Percentiles rank a stretch among this genome's conserved stretches.
phyloP scores from a whole-genome alignment of 2,113 vertebrate species.

The Microcebus ravelobensis region DNA sequence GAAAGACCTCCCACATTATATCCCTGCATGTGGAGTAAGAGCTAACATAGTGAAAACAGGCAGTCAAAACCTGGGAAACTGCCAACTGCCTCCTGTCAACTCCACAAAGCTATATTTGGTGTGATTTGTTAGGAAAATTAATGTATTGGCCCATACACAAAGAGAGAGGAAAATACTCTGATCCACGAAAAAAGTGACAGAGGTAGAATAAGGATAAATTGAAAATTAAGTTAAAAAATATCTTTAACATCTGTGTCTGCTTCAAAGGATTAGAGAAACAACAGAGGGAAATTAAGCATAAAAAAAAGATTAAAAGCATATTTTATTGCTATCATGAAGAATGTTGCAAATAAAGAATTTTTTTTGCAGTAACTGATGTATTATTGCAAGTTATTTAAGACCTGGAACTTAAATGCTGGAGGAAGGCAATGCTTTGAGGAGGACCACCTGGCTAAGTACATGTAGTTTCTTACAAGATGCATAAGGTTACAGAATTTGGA shows the following conservation, averaged over 20 bases:
- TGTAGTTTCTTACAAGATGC: not conserved
- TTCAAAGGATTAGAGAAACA: conserved; percentile 1
- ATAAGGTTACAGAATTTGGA: not conserved
- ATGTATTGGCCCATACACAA: not conserved
- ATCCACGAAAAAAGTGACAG: not conserved
- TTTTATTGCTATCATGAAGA: conserved; percentile 5
- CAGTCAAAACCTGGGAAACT: not conserved
- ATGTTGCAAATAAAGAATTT: not conserved
- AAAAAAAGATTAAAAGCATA: conserved; percentile 3
- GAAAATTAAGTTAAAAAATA: not conserved
- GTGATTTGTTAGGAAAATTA: not conserved
- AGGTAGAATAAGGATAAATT: not conserved
- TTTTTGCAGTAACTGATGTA: not conserved
- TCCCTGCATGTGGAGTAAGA: not conserved
- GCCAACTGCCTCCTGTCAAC: not conserved
- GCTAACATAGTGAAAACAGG: not conserved
- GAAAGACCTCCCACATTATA: not conserved
- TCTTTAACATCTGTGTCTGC: not conserved
- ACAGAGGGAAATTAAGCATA: conserved; percentile 8
- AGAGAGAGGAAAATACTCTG: not conserved
- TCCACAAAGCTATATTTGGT: not conserved
- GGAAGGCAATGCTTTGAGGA: not conserved
- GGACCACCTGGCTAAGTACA: not conserved
- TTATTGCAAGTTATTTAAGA: not conserved
- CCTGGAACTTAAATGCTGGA: not conserved